phyloP scores from a whole-genome alignment of 2,888 invertebrate species.

The Masnerella sp. region DNA sequence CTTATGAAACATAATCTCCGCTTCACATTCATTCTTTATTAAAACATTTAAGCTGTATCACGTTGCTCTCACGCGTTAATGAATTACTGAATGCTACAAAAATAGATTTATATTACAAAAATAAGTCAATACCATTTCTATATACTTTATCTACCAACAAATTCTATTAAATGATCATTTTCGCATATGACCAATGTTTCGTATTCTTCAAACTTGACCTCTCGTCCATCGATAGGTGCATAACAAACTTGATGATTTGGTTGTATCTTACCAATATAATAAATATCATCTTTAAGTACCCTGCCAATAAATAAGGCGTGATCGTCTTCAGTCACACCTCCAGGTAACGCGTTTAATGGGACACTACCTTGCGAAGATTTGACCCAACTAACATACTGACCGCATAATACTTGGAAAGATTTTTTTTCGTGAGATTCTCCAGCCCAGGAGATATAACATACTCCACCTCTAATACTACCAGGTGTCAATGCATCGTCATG shows the following conservation, averaged over 20 bases:
- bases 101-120: slow-evolving; percentile 29
- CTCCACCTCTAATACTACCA: slow-evolving; percentile 62
- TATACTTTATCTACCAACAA: slow-evolving; percentile 65
- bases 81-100: slow-evolving; percentile 14
- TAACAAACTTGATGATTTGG: slow-evolving; percentile 71
- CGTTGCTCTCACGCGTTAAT: too few species aligned
- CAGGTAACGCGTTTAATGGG: slow-evolving; percentile 71
- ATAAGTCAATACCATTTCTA: slow-evolving; percentile 21
- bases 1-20: slow-evolving; percentile 5
- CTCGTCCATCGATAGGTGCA: slow-evolving; percentile 67
- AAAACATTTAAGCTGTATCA: neutral
- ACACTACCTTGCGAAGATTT: slow-evolving; percentile 68
- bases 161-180: slow-evolving; percentile 61
- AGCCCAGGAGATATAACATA: slow-evolving; percentile 66
- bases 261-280: slow-evolving; percentile 71
- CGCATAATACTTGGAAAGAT: slow-evolving; percentile 69
- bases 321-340: slow-evolving; percentile 70
- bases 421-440: slow-evolving; percentile 63
- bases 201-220: slow-evolving; percentile 66
- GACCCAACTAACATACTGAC: slow-evolving; percentile 68
- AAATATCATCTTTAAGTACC: slow-evolving; percentile 66
- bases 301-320: slow-evolving; percentile 70
- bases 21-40: neutral
- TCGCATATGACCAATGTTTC: slow-evolving; percentile 72
- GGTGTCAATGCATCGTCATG: slow-evolving; percentile 65